Evolutionary conservation across 2,888 invertebrate genomes (phyloP), one percentile per base, ranked within the genome.

Genomic region (Bugula neritina): DNA sequence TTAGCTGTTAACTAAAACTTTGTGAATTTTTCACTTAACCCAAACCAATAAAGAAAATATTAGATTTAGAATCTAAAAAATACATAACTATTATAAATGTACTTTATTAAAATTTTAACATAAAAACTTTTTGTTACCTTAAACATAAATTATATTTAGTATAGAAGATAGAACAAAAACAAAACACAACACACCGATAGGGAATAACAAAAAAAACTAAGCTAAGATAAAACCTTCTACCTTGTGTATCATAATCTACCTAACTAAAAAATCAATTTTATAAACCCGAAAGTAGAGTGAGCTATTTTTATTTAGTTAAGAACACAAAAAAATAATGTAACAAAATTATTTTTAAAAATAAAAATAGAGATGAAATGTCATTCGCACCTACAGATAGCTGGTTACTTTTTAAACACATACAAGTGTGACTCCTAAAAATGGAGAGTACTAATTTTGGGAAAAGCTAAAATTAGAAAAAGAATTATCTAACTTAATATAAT

Each of bases 91-190:
- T n/a, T n/a, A n/a, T n/a, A 10, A 43, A 43, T 10, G 17, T 43
- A 43, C 43, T 43, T 43, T 43, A 43, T 17, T 43, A 43, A 43
- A 10, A 43, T 43, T 43, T 43, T 43, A 43, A 43, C 17, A 17
- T 55, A 23, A 55, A 55, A 5, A 55, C 55, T 5, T 43, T 43
- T 43, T 43, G n/a, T n/a, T n/a, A n/a, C n/a, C 43, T 43, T 43
- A 43, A 43, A 43, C 43, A 43, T 43, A 43, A 43, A 43, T 43
- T 43, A 43, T n/a, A 71, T 29, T 54, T 57, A 43, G 54, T 63
- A 69, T 73, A 69, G 55, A 52, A 69, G 72, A 74, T 71, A 71
- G 72, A 73, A 73, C n/a, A n/a, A n/a, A 55, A 55, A 23, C 5
- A 5, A 55, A 55, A 13, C n/a, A n/a, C n/a, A 13, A 13, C 5